Evolutionary conservation across 2,888 invertebrate species (phyloP), one percentile per base, ranked within the genome.

Genomic region (Harmothoe impar): DNA sequence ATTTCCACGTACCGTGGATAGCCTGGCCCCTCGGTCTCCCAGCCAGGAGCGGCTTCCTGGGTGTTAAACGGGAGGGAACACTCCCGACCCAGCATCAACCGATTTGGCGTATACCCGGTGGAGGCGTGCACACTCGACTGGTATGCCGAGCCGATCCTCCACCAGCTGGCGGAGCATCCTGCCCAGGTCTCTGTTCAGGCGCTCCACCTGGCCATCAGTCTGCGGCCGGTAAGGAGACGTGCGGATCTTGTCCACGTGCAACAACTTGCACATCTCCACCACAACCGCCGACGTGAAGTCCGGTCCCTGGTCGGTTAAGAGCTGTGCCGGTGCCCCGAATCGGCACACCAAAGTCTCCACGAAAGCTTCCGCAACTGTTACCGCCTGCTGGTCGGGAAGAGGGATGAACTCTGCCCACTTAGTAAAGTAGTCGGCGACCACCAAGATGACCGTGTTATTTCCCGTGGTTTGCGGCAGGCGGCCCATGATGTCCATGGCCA

Each of bases 21-120:
- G 5, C 68, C 68, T 68, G 5, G 5, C 15, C n/a, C 68, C 12
- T 12, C n/a, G 5, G n/a, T 68, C 68, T 15, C n/a, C n/a, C 17
- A 68, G 20, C n/a, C 68, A 17, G 68, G 68, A 5, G 68, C 5
- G 15, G 68, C 20, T n/a, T 68, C 68, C n/a, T n/a, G n/a, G 5
- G n/a, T 12, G 5, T n/a, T n/a, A 12, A 68, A 12, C 5, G 68
- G 68, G 7, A 12, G 5, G 68, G n/a, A 68, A n/a, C 68, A 68
- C 68, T 68, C 68, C n/a, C 68, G 12, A n/a, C 68, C 68, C 5
- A 68, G n/a, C 68, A 68, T 68, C 68, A 68, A n/a, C 68, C 5
- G 12, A n/a, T 68, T 68, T 68, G 68, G 68, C 7, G 20, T 68
- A 68, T 68, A 68, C 5, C 68, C 68, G 12, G 68, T 68, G 12